These are phyloP conservation scores for Luffia ferchaultella DNA, from an alignment of 2,888 invertebrate genomes.

Conservation along the genomic window DNA sequence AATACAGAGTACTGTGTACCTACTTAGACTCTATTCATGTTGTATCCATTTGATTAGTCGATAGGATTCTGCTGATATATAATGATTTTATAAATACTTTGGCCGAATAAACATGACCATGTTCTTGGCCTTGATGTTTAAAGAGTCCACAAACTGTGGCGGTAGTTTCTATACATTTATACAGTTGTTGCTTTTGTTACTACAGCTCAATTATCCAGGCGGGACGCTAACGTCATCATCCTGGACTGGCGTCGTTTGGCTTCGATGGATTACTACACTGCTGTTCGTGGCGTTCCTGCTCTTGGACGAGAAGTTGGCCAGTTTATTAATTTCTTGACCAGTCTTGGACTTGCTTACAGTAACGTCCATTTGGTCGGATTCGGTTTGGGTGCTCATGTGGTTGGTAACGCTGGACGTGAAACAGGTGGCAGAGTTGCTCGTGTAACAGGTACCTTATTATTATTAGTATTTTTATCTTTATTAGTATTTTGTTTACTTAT, in stretches of 20 bases:
- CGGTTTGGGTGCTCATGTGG: conserved; percentile 19
- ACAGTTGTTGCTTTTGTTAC: not conserved
- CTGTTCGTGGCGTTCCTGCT: conserved; percentile 34
- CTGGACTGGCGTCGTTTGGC: conserved; percentile 45
- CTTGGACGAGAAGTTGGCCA: conserved; percentile 43
- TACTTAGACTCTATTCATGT: no score
- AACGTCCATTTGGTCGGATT: conserved; percentile 22
- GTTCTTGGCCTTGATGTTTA: no score
- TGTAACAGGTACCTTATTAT: not conserved
- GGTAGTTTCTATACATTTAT: no score
- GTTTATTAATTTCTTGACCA: conserved; percentile 37
- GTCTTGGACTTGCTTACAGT: conserved; percentile 27
- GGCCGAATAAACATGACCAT: no score
- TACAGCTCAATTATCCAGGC: conserved; percentile 29
- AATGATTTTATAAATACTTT: no score
- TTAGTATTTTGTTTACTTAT: no score
- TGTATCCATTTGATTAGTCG: no score
- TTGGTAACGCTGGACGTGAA: conserved; percentile 16
- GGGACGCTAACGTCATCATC: conserved; percentile 40
- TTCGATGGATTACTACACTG: conserved; percentile 27
- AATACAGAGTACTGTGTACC: no score
- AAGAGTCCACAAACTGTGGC: no score
- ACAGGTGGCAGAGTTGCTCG: conserved; percentile 7
- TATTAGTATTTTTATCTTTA: not conserved
- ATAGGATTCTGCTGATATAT: no score